Evolutionary conservation across 2,797 vertebrate species (phyloP).

Genomic region (Coluber constrictor): DNA sequence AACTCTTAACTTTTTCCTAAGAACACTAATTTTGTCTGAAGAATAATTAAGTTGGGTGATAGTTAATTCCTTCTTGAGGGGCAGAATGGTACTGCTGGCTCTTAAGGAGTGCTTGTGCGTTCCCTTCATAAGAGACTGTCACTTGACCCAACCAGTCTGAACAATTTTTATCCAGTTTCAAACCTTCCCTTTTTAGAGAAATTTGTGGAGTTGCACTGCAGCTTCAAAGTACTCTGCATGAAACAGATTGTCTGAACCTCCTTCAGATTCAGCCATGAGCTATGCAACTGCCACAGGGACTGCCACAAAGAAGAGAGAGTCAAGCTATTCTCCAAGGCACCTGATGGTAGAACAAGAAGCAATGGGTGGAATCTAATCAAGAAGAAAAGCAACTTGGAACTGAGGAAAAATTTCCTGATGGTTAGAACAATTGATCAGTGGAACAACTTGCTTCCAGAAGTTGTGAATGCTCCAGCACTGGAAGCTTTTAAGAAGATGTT

Average conservation of each 20-base stretch:
- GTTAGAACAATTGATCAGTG: no score
- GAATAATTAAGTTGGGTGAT: not conserved
- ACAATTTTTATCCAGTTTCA: not conserved
- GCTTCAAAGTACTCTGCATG: not conserved
- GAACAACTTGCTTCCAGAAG: no score
- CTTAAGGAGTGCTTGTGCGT: not conserved
- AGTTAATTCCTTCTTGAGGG: not conserved
- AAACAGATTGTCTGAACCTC: not conserved
- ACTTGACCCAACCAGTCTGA: not conserved
- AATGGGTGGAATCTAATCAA: no score
- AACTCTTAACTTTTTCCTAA: not conserved
- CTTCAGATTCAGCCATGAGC: not conserved
- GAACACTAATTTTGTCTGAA: not conserved
- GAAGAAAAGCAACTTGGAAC: no score
- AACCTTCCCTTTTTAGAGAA: not conserved
- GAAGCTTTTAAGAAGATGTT: no score
- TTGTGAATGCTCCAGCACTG: no score
- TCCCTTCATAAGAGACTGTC: not conserved
- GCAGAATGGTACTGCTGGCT: not conserved
- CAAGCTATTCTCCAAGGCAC: no score
- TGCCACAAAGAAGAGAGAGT: no score
- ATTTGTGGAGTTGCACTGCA: not conserved
- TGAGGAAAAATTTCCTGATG: no score
- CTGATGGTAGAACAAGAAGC: no score
- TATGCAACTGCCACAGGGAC: no score